Conservation (phyloP, 2,888 invertebrate species). For the Drosophila eohydei region DNA sequence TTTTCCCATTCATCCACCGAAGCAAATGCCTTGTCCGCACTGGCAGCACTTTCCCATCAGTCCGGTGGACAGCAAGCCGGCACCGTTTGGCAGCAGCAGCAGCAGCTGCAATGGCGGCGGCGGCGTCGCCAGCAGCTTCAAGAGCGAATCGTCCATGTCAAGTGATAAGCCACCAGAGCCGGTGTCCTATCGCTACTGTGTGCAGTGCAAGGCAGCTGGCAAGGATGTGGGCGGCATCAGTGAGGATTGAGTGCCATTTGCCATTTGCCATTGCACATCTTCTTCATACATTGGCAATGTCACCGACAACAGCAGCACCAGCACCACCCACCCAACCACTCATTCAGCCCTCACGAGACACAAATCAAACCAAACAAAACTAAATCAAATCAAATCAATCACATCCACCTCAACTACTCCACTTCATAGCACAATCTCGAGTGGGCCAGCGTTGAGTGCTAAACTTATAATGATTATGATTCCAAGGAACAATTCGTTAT, state of each 20-base stretch:
- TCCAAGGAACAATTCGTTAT: conserved; percentile 6
- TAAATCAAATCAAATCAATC: background rate
- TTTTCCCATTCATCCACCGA: conserved; percentile 82
- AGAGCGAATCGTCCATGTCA: conserved; percentile 1
- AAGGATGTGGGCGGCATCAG: conserved; percentile 38
- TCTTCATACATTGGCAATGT: conserved; percentile 10
- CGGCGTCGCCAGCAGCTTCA: conserved; percentile 4
- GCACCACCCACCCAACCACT: conserved; percentile 2
- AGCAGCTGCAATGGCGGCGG: conserved; percentile 2
- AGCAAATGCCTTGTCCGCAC: conserved; percentile 84
- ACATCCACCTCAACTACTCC: conserved; percentile 1
- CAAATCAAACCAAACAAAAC: background rate
- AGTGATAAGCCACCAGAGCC: conserved; percentile 67
- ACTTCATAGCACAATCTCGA: conserved; percentile 18
- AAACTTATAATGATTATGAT: conserved; percentile 8
- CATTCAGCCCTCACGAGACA: background rate
- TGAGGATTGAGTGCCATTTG: conserved; percentile 42
- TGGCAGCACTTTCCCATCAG: conserved; percentile 84
- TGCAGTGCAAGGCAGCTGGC: conserved; percentile 57
- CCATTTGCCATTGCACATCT: conserved; percentile 6
- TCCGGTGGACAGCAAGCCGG: conserved; percentile 70
- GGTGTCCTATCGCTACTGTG: conserved; percentile 67
- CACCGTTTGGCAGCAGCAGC: conserved; percentile 50
- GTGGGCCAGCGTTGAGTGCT: conserved; percentile 26
- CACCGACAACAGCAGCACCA: background rate